Evolutionary conservation across 2,113 vertebrate species (phyloP).

Genomic region (Hystrix brachyura): DNA sequence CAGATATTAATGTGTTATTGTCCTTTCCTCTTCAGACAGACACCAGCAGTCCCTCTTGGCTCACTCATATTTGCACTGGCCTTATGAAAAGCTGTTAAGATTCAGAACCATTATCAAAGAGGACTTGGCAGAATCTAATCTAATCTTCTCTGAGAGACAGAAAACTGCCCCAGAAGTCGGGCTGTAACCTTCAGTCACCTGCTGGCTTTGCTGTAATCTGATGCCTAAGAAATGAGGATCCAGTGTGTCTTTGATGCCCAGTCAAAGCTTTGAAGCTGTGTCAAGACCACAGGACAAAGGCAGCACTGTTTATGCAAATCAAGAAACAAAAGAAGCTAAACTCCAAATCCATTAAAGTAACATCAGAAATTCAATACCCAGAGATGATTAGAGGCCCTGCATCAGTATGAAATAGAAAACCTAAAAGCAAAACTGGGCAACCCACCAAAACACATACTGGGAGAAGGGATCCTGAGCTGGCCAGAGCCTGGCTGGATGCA

Average conservation of each 20-base stretch:
- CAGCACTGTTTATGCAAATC: conserved; percentile 78
- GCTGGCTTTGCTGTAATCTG: conserved; percentile 57
- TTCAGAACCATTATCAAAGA: conserved; percentile 28
- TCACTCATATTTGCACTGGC: not conserved
- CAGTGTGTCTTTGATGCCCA: conserved; percentile 61
- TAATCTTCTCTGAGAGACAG: conserved; percentile 41
- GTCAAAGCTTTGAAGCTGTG: conserved; percentile 74
- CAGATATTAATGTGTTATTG: not conserved
- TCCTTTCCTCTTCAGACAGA: conserved; percentile 6
- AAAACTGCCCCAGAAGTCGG: conserved; percentile 54
- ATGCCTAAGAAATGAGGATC: conserved; percentile 50
- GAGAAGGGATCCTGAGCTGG: not conserved
- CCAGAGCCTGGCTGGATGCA: not conserved
- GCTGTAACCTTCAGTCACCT: conserved; percentile 64
- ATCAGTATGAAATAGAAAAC: conserved; percentile 65
- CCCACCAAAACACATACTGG: conserved; percentile 53
- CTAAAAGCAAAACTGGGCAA: conserved; percentile 49
- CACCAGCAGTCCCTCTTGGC: not conserved
- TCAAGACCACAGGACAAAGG: conserved; percentile 78
- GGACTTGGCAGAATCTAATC: not conserved
- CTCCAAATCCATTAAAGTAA: conserved; percentile 71
- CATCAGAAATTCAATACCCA: conserved; percentile 71
- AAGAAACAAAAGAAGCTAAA: conserved; percentile 72
- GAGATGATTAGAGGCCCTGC: conserved; percentile 41
- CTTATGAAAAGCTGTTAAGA: conserved; percentile 50